Evolutionary conservation across 2,113 vertebrate genomes (phyloP).

Genomic region (Leucopsar rothschildi): DNA sequence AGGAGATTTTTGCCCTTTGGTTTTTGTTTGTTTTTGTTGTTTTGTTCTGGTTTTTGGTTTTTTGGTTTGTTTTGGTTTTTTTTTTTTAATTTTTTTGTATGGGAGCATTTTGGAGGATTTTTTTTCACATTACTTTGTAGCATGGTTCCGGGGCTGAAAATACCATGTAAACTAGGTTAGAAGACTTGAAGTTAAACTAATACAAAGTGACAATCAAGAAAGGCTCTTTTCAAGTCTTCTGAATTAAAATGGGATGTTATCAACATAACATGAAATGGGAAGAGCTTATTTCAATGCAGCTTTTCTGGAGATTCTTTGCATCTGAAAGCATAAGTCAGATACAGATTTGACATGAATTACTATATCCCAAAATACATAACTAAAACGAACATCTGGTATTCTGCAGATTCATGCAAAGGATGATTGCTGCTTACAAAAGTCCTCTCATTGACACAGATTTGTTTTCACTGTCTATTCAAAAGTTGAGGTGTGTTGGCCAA

Average conservation of each 20-base stretch:
- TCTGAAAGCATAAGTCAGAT: neutral
- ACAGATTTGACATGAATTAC: neutral
- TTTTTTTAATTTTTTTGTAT: neutral
- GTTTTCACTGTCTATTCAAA: neutral
- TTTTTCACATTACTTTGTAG: neutral
- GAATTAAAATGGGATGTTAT: neutral
- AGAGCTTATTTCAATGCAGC: neutral
- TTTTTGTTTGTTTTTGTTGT: neutral
- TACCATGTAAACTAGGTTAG: neutral
- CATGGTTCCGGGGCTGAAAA: neutral
- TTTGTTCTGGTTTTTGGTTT: neutral
- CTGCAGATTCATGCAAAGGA: neutral
- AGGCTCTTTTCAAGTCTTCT: neutral
- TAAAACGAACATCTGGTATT: neutral
- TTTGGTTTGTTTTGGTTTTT: neutral
- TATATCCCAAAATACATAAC: neutral
- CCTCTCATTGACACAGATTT: neutral
- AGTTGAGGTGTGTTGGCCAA: neutral
- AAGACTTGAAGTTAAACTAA: neutral
- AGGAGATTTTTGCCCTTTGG: neutral
- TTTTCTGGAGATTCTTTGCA: neutral
- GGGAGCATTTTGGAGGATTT: accelerated
- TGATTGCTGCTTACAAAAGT: neutral
- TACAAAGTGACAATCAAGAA: neutral
- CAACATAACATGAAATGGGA: neutral